These are phyloP conservation scores for Tricholaema leucomelas DNA, from an alignment of 2,113 vertebrate species.

Conservation along the genomic window DNA sequence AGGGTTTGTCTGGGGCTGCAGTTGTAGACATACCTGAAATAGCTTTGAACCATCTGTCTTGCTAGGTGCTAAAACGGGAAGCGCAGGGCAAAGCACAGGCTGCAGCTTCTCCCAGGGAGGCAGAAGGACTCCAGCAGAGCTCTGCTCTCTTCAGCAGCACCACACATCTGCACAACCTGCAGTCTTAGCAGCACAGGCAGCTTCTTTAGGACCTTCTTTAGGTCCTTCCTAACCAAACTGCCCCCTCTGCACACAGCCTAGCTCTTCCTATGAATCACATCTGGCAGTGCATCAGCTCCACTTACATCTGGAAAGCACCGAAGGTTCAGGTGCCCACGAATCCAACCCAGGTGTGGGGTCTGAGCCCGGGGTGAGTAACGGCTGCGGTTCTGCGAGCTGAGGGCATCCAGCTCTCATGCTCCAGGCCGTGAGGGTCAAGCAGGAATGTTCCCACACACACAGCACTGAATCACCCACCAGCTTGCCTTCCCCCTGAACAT, in stretches of 20 bases:
- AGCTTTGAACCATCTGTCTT: neutral
- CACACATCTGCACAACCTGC: too few species aligned
- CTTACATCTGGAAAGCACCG: neutral
- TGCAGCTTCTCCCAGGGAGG: neutral
- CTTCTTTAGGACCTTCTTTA: neutral
- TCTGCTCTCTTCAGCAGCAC: too few species aligned
- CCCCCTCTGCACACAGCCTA: accelerated
- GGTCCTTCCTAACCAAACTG: neutral
- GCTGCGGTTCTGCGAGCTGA: neutral
- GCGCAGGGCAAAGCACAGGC: neutral
- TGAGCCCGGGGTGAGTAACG: neutral
- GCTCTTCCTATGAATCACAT: neutral
- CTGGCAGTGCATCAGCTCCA: neutral
- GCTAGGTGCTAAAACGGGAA: neutral
- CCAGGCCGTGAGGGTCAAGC: neutral
- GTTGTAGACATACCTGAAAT: neutral
- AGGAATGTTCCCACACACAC: neutral
- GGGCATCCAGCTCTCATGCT: neutral
- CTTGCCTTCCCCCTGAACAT: neutral
- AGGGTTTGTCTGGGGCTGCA: neutral
- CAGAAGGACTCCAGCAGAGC: neutral
- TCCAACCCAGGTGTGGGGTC: accelerated
- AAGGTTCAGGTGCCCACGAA: neutral
- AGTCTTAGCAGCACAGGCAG: neutral
- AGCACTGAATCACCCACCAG: neutral